These are phyloP conservation scores for Neodiprion pinetum DNA, from an alignment of 1,140 invertebrate genomes.

Conservation along the genomic window DNA sequence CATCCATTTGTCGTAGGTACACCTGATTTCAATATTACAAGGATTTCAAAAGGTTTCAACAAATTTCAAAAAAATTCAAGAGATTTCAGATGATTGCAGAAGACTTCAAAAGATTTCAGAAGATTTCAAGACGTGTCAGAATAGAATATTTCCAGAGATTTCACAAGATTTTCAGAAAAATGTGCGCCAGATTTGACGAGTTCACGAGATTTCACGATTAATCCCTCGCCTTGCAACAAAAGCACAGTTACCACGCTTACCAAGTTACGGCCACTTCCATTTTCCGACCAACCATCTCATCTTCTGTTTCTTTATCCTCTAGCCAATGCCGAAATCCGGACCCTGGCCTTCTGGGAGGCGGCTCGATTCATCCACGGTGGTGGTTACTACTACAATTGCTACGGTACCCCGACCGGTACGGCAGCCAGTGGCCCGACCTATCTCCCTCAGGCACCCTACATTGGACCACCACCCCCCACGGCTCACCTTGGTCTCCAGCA, in stretches of 20 bases:
- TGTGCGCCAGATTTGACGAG: neutral
- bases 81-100: no score
- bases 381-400: slow-evolving; percentile 28
- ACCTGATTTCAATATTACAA: no score
- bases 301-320: slow-evolving; percentile 17
- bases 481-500: slow-evolving; percentile 32
- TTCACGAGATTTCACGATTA: neutral
- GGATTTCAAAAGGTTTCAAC: no score
- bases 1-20: no score
- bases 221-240: no score
- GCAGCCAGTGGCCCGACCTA: slow-evolving; percentile 42
- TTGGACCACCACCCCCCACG: slow-evolving; percentile 33
- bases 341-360: slow-evolving; percentile 33
- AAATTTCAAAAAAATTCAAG: no score
- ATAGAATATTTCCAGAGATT: no score
- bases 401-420: slow-evolving; percentile 18
- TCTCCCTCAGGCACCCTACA: slow-evolving; percentile 36
- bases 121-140: no score
- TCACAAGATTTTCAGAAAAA: no score
- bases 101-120: no score
- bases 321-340: slow-evolving; percentile 42
- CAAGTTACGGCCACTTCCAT: no score
- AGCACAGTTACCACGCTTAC: no score
- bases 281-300: neutral
- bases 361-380: slow-evolving; percentile 27